These are phyloP conservation scores for Venustaconcha ellipsiformis DNA, from an alignment of 1,140 invertebrate genomes.

Conservation along the genomic window DNA sequence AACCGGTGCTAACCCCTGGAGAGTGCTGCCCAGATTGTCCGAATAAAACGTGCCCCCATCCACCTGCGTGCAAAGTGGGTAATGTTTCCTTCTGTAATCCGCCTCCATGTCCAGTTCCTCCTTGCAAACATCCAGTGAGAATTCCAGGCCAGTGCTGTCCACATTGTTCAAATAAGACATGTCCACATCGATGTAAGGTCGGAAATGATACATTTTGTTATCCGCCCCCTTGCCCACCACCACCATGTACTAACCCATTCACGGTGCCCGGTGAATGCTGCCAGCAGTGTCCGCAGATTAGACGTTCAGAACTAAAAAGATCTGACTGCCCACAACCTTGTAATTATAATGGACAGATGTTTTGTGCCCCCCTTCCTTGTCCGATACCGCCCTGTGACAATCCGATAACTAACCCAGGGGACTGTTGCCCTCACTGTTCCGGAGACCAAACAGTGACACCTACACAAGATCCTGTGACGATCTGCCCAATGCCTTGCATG, in stretches of 20 bases:
- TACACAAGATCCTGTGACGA: background rate
- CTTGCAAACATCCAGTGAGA: background rate
- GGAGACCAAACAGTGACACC: too few relatives aligned
- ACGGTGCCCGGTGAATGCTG: background rate
- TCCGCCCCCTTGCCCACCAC: slow-evolving; percentile 15
- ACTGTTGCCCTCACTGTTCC: too few relatives aligned
- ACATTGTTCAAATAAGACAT: background rate
- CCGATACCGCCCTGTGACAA: too few relatives aligned
- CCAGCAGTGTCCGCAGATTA: too few relatives aligned
- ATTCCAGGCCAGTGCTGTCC: slow-evolving; percentile 12
- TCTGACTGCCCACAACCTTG: too few relatives aligned
- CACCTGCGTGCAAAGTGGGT: background rate
- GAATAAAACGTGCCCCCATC: background rate
- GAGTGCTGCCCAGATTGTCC: slow-evolving; percentile 3
- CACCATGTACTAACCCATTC: slow-evolving; percentile 7
- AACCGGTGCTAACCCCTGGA: background rate
- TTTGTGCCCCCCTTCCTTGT: too few relatives aligned
- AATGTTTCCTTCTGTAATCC: background rate
- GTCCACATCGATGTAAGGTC: slow-evolving; percentile 1
- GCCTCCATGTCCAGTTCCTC: background rate
- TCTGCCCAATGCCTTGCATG: slow-evolving; percentile 12
- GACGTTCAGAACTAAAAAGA: too few relatives aligned
- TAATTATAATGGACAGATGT: too few relatives aligned
- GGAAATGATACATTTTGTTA: slow-evolving; percentile 12
- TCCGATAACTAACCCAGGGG: too few relatives aligned